Evolutionary conservation across 2,113 vertebrate species (phyloP), one percentile per base, ranked within the genome.

Genomic region (Engystomops pustulosus): DNA sequence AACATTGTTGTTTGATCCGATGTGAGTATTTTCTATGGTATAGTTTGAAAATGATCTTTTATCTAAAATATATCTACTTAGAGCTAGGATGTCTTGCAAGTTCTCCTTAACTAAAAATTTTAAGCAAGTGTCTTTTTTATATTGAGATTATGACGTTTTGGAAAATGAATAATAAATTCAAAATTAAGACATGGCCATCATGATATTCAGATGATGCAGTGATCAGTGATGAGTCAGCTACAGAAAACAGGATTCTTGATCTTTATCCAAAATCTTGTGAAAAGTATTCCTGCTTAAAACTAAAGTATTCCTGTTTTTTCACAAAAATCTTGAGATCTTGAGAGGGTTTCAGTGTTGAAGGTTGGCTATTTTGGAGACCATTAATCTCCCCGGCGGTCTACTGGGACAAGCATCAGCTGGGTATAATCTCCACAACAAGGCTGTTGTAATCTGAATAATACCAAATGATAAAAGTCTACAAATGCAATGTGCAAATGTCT

Each of bases 401-500:
- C 74, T 12, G 3, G 18, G 12, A 4, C 51, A 38, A 77, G 10
- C 17, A 12, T 17, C 12, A 25, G 20, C 11, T 30, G 8, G 17
- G 23, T 3, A 49, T 7, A 25, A 27, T 1, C 10, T 4, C 25
- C 15, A 51, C 15, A 30, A 23, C 45, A 7, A 30, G 32, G 53
- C 20, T 7, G 7, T 23, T 51, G 70, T 15, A 47, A 47, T 74
- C n/a, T 12, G 8, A 78, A 58, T 18, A 34, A 41, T n/a, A 9
- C 34, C 34, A 17, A 25, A 60, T n/a, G 15, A 12, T 6, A 4
- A 18, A 38, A 20, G 20, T 58, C 75, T 60, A 5, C 14, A 58
- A 12, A 7, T 14, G 0, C 23, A 51, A 81, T 80, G 25, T 76
- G 85, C n/a, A 88, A 17, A 12, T 84, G 86, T 85, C 92, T 90